Evolutionary conservation across 1,140 invertebrate genomes (phyloP).

Genomic region (Mercenaria mercenaria): DNA sequence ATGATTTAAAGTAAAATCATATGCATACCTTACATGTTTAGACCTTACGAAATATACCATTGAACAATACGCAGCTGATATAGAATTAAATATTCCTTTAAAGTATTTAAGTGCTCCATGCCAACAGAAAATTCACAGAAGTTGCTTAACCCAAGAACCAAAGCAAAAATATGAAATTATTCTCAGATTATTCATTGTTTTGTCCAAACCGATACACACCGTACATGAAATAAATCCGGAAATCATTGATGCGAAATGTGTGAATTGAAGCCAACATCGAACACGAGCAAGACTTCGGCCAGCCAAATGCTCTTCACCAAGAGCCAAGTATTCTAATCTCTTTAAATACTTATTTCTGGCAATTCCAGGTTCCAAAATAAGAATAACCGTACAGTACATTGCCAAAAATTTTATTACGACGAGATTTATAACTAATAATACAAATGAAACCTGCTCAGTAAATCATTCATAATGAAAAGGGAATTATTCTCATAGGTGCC

Average conservation of each 20-base stretch:
- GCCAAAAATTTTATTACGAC: slow-evolving; percentile 48
- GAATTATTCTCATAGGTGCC: not conserved
- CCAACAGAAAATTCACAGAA: too few species aligned
- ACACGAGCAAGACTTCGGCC: slow-evolving; percentile 25
- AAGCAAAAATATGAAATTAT: too few species aligned
- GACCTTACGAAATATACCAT: not conserved
- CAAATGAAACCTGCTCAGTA: not conserved
- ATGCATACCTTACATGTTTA: too few species aligned
- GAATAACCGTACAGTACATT: slow-evolving; percentile 1
- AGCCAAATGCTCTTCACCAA: slow-evolving; percentile 27
- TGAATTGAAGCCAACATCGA: slow-evolving; percentile 32
- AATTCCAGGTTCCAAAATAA: slow-evolving; percentile 31
- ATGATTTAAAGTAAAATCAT: too few species aligned
- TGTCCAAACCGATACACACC: slow-evolving; percentile 5
- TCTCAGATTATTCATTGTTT: not conserved
- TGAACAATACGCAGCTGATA: not conserved
- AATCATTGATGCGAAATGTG: slow-evolving; percentile 24
- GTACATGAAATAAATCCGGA: slow-evolving; percentile 28
- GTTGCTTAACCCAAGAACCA: too few species aligned
- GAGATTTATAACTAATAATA: slow-evolving; percentile 54
- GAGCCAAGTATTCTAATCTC: slow-evolving; percentile 63
- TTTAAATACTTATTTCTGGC: slow-evolving; percentile 59
- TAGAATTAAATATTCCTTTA: not conserved
- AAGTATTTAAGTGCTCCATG: too few species aligned
- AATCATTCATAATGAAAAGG: not conserved